phyloP scores from a whole-genome alignment of 2,797 vertebrate genomes.

The Enteromius radiatus region DNA sequence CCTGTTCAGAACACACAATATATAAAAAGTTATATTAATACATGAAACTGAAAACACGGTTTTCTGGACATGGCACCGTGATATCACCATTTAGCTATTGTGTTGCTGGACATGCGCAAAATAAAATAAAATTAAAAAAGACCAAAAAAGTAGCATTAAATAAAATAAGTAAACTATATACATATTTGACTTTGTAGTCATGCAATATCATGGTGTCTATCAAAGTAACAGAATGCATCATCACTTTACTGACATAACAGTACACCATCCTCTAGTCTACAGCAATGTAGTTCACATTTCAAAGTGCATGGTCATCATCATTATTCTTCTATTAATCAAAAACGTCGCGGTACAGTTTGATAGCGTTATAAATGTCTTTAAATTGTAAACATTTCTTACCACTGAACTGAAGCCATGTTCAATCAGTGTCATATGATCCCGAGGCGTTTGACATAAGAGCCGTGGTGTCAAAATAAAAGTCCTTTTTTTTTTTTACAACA shows the following conservation, averaged over 20 bases:
- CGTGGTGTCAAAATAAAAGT: constrained; percentile 43
- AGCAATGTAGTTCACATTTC: neutral
- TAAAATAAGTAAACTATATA: neutral
- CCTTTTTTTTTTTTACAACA: too few species aligned
- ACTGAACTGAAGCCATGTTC: constrained; percentile 81
- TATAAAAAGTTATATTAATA: neutral
- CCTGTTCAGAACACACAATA: constrained; percentile 71
- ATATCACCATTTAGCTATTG: neutral
- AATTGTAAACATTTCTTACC: constrained; percentile 71
- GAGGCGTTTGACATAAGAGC: neutral
- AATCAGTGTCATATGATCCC: constrained; percentile 72
- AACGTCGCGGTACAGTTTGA: neutral
- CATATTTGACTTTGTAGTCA: neutral
- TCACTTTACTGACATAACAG: neutral
- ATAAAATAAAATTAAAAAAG: too few species aligned
- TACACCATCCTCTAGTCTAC: neutral
- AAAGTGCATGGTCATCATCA: neutral
- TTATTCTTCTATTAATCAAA: neutral
- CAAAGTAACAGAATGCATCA: neutral
- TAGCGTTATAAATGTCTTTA: constrained; percentile 5
- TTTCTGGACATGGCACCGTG: neutral
- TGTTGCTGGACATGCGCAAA: neutral
- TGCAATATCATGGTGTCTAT: neutral
- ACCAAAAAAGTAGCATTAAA: neutral
- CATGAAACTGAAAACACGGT: neutral